phyloP scores from a whole-genome alignment of 37 sponge, comb jelly and placozoan genomes.

The Petrosia ficiformis region DNA sequence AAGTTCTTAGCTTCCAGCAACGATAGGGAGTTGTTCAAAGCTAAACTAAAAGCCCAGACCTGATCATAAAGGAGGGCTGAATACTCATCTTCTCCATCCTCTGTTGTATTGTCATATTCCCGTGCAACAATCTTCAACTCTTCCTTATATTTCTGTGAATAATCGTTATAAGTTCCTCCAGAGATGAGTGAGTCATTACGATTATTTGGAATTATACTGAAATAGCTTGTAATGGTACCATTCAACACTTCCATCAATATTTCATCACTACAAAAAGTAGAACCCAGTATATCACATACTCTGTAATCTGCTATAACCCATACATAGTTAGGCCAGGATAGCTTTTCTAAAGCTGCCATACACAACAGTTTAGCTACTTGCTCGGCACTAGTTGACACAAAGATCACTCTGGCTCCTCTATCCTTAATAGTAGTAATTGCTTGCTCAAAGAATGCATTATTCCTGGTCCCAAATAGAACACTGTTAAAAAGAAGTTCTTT shows the following conservation, averaged over 20 bases:
- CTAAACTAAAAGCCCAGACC: constrained; percentile 45
- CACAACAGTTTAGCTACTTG: constrained; percentile 26
- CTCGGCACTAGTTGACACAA: neutral
- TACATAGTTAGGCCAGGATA: constrained; percentile 31
- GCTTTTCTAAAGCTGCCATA: constrained; percentile 7
- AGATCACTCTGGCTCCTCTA: constrained; percentile 15
- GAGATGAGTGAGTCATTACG: constrained; percentile 1
- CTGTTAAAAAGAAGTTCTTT: neutral
- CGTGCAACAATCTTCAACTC: neutral
- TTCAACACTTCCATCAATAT: constrained; percentile 22
- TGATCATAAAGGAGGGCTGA: constrained; percentile 34
- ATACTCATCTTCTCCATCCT: neutral
- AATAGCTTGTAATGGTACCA: constrained; percentile 10
- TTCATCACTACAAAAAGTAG: constrained; percentile 2
- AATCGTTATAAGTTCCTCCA: constrained; percentile 16
- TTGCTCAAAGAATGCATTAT: neutral
- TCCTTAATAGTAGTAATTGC: neutral
- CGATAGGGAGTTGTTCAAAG: constrained; percentile 34
- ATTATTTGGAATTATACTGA: neutral
- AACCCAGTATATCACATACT: neutral
- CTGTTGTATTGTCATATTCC: neutral
- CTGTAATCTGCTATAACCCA: constrained; percentile 12
- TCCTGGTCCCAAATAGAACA: neutral
- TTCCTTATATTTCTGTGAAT: constrained; percentile 17
- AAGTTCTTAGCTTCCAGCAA: neutral